Evolutionary conservation across 1,140 invertebrate genomes (phyloP), one percentile per base, ranked within the genome.

Genomic region (Luehdorfia chinensis): DNA sequence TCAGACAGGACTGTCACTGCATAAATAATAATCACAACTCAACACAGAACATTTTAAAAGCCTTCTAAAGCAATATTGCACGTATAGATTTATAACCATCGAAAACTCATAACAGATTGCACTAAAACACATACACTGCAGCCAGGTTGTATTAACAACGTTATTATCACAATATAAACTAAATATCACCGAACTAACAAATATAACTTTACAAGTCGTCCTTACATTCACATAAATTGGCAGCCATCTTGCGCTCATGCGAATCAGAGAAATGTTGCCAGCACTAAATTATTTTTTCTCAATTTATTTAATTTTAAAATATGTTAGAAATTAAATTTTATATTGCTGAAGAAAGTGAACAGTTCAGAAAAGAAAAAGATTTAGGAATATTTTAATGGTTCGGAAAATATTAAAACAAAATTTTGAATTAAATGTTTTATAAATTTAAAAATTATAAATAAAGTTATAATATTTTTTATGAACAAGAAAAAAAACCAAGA

Each of bases 221-320:
- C 77, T 80, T 80, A 76, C 78, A 67, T 77, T 83, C 80, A 74
- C 75, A 75, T 83, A 81, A 84, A 80, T 80, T 77, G 80, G 80
- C 76, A 74, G 80, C 80, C 80, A 84, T 84, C 80, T 84, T 84
- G 80, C 70, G 77, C 74, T 84, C 74, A 69, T 75, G 58, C 66
- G 66, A 70, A 71, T 67, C 58, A 50, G 46, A 52, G 43, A 49
- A 67, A 59, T 66, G 68, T 74, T 80, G 63, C 73, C 62, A 78
- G n/a, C n/a, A n/a, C 34, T 47, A 32, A 19, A 14, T 37, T 53
- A 18, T 14, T 48, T 36, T 57, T 49, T 51, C 51, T 56, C 36
- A 23, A 13, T 18, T 33, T 33, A 33, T n/a, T n/a, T n/a, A n/a
- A n/a, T n/a, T n/a, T n/a, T n/a, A n/a, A n/a, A n/a, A n/a, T n/a